Base-by-base conservation (phyloP, 2,888 invertebrate genomes). In the Andrena bucephala region DNA sequence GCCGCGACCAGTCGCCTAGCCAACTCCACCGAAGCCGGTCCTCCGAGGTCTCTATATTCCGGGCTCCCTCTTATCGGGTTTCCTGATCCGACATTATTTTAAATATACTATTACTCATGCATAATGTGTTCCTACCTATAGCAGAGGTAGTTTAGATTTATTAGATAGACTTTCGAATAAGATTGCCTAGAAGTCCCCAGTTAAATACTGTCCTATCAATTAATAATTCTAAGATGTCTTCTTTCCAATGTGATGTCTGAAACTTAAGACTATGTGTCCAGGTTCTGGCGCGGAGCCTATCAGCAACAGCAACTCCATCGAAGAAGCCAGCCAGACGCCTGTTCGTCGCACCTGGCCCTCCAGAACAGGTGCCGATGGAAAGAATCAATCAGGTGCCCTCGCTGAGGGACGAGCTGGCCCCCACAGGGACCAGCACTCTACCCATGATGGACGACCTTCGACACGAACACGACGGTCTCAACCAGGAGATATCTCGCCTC, bases 381-480 rank as follows among this genome's bases (percentile, higher is more conserved):
- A 89, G 90, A 74, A 88, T 92, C 69, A 92, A 86, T 79, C 93
- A 92, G 82, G 87, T 96, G 57, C 97, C 97, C 10, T 95, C 96
- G 10, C 95, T 98, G 86, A 96, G 97, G 90, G 97, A 98, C 91
- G 98, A 98, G 94, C 95, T 99, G 93, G 96, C 98, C 79, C 95
- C 92, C 97, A 98, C 83, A 86, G 97, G 81, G 86, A 96, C 96
- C 73, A 96, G 96, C 89, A 95, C 96, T 74, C 96, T 97, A 74
- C 96, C 98, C 69, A 95, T 96, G 92, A 97, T 97, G 91, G 98
- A 99, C 93, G 96, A 98, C 13, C 95, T 96, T 84, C 98, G 97
- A 91, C 95, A 98, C 83, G 98, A 98, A 92, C 94, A 96, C 67
- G 94, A 94, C 70, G 86, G 89, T 36, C 91, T 94, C 31, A 89